Percentiles rank a stretch among this genome's conserved stretches.
phyloP scores from a whole-genome alignment of 2,113 vertebrate species.

The Hyperopisus bebe region DNA sequence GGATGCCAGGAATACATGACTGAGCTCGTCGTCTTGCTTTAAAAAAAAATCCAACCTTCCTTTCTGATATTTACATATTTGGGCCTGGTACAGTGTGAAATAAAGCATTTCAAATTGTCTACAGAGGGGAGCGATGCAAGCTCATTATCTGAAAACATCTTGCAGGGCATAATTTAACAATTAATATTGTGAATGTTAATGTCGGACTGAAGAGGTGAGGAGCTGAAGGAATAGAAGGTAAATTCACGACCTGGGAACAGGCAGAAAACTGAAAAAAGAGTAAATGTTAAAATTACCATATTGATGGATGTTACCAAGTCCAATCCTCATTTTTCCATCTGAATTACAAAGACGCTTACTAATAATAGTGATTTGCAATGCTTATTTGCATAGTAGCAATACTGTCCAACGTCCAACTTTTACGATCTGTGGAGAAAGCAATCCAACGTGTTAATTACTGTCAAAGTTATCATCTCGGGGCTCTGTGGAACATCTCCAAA shows the following conservation, averaged over 20 bases:
- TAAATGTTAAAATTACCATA: slow-evolving; percentile 92
- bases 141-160: slow-evolving; percentile 64
- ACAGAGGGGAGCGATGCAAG: slow-evolving; percentile 49
- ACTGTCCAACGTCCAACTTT: slow-evolving; percentile 52
- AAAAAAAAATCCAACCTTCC: slow-evolving; percentile 49
- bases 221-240: slow-evolving; percentile 42
- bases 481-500: background rate
- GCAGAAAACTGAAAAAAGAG: slow-evolving; percentile 54
- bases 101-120: slow-evolving; percentile 57
- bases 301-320: slow-evolving; percentile 68
- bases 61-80: slow-evolving; percentile 58
- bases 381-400: slow-evolving; percentile 50
- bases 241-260: slow-evolving; percentile 11
- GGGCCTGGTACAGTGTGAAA: slow-evolving; percentile 51
- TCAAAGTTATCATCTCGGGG: background rate
- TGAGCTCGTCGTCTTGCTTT: slow-evolving; percentile 53
- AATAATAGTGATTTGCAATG: slow-evolving; percentile 53
- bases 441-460: background rate
- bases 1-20: slow-evolving; percentile 46
- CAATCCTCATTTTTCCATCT: slow-evolving; percentile 50
- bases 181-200: slow-evolving; percentile 71
- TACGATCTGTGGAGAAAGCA: background rate
- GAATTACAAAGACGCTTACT: slow-evolving; percentile 58
- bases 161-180: slow-evolving; percentile 63
- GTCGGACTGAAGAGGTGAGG: slow-evolving; percentile 47